Evolutionary conservation across 2,797 vertebrate genomes (phyloP).

Genomic region (Phalloptychus januarius): DNA sequence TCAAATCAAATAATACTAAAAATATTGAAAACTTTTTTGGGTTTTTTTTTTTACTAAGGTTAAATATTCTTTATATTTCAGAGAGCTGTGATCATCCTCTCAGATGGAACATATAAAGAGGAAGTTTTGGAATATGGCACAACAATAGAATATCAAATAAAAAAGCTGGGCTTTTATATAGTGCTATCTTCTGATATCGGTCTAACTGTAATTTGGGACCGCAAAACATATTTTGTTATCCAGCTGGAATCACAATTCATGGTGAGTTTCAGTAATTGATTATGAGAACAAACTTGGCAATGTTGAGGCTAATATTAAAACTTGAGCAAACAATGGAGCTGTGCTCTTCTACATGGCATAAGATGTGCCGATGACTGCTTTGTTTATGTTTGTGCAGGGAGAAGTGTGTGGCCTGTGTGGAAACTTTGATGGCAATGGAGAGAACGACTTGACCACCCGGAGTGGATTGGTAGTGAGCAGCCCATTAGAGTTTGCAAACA

Average conservation of each 20-base stretch:
- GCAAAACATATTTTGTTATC: slow-evolving; percentile 78
- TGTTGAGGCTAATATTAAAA: neutral
- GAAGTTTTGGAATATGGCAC: slow-evolving; percentile 34
- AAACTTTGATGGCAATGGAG: slow-evolving; percentile 87
- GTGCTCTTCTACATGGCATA: neutral
- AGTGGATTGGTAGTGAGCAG: slow-evolving; percentile 78
- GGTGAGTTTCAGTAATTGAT: slow-evolving; percentile 63
- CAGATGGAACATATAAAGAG: slow-evolving; percentile 57
- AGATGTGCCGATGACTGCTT: neutral
- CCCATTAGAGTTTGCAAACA: slow-evolving; percentile 88
- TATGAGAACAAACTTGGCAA: neutral
- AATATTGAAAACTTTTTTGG: neutral
- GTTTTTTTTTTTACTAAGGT: neutral
- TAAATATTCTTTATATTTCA: slow-evolving; percentile 45
- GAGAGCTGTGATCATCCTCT: slow-evolving; percentile 73
- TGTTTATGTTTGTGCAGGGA: slow-evolving; percentile 74
- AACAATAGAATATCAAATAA: slow-evolving; percentile 55
- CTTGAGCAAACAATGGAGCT: neutral
- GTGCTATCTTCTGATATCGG: slow-evolving; percentile 76
- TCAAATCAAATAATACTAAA: neutral
- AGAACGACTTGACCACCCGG: slow-evolving; percentile 90
- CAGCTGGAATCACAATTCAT: slow-evolving; percentile 74
- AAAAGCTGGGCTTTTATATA: slow-evolving; percentile 72
- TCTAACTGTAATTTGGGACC: slow-evolving; percentile 81
- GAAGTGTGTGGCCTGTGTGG: slow-evolving; percentile 93